Evolutionary conservation across 2,888 invertebrate species (phyloP), one percentile per base, ranked within the genome.

Genomic region (Aspidiotus destructor): DNA sequence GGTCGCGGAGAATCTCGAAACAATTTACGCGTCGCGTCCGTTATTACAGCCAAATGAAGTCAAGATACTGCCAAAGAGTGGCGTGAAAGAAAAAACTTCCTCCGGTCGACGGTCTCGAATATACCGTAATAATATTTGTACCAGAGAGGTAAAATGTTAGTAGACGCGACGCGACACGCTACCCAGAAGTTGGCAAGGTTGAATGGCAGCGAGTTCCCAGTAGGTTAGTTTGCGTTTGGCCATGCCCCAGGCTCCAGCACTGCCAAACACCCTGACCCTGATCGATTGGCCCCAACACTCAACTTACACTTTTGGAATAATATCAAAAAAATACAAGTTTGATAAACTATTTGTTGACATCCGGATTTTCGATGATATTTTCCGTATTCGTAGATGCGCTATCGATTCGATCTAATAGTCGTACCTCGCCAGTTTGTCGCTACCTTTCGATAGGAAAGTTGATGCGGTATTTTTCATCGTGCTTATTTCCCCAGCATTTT

Each of bases 151-250:
- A 28, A 28, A 28, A 28, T 28, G 28, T 28, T 48, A 48, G 48
- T n/a, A 48, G 40, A 42, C 15, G 17, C 55, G 17, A 16, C n/a
- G 42, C 57, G 52, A 17, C 67, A 58, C 55, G 55, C 57, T 67
- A 67, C 67, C 67, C 67, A 67, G 67, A 67, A 67, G 58, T 67
- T 67, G 67, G 67, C 67, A 67, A 67, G 67, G 67, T 67, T 67
- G 67, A 67, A 67, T 67, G 61, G 68, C 55, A 68, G 62, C 61
- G 61, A 55, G 62, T 58, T 65, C 65, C 70, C 65, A 70, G 64
- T 65, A 65, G 70, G 70, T 70, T 70, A 70, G 70, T 70, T 60
- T 64, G 70, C 60, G 64, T 70, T 70, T 70, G 70, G 70, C 70
- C 44, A 54, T 61, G 64, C 70, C 70, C 65, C 70, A 64, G 70